Conservation (phyloP, 2,888 invertebrate genomes). For the Thumatha senex region DNA sequence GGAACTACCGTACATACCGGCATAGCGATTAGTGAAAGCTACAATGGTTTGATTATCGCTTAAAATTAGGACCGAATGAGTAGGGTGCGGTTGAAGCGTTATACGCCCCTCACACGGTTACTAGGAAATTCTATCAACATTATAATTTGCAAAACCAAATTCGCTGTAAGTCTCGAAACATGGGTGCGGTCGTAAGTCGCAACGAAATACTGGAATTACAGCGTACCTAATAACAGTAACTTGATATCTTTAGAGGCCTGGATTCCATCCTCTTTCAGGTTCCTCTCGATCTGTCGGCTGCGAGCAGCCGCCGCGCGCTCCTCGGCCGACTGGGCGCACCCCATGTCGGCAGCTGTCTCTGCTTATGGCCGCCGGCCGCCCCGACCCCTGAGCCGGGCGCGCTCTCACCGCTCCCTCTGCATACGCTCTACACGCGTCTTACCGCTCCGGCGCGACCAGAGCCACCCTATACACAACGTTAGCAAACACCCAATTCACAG, state of each 20-base stretch:
- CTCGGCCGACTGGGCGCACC: slow-evolving; percentile 99
- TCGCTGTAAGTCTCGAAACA: slow-evolving; percentile 42
- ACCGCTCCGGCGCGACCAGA: slow-evolving; percentile 73
- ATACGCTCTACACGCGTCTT: slow-evolving; percentile 77
- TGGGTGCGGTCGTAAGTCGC: slow-evolving; percentile 68
- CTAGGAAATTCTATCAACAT: slow-evolving; percentile 13
- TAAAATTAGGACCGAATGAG: slow-evolving; percentile 20
- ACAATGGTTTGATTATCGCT: slow-evolving; percentile 18
- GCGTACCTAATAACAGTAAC: slow-evolving; percentile 96
- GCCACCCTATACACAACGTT: slow-evolving; percentile 73
- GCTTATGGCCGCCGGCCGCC: slow-evolving; percentile 78
- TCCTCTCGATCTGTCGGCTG: slow-evolving; percentile 98
- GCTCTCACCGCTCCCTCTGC: slow-evolving; percentile 85
- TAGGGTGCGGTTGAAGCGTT: slow-evolving; percentile 13
- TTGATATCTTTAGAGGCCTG: slow-evolving; percentile 99
- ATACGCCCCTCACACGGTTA: slow-evolving; percentile 21
- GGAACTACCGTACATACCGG: slow-evolving; percentile 62
- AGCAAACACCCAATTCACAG: slow-evolving; percentile 67
- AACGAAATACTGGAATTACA: slow-evolving; percentile 30
- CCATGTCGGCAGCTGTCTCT: slow-evolving; percentile 89
- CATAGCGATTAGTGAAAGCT: slow-evolving; percentile 75
- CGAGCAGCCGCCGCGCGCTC: slow-evolving; percentile 99
- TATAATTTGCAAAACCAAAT: slow-evolving; percentile 26
- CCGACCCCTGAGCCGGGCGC: slow-evolving; percentile 83
- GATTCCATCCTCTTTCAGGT: slow-evolving; percentile 98